Base-by-base conservation (phyloP, 2,888 invertebrate species). In the Drosophila acutilabella region DNA sequence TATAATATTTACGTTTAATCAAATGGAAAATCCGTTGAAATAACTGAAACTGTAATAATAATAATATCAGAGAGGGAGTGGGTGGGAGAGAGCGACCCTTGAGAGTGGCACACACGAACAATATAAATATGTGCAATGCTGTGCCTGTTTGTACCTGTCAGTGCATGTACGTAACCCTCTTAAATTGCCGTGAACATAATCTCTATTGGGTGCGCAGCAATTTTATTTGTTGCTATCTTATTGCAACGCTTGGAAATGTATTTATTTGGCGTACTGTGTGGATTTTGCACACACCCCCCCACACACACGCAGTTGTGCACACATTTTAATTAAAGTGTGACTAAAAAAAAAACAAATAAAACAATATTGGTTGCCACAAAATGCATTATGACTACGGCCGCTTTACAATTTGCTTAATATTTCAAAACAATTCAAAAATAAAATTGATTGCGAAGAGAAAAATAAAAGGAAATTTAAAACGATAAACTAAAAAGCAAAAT, bases 1-100 rank as follows among this genome's bases (percentile, higher is more conserved):
- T 69, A 50, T 81, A 80, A 90, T 90, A 90, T 90, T 90, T 90
- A 85, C 88, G 84, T 90, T 90, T 88, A 89, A 90, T 90, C 90
- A 90, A 90, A 88, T 85, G 90, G 84, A 90, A 90, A 90, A 90
- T 85, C 89, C 83, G 73, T 80, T 79, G 74, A 79, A 80, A 83
- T 81, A 80, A 81, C 80, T 74, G 80, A 59, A 82, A 79, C 70
- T 79, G 82, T 66, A 79, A 85, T 73, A 79, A 85, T 73, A 78
- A 82, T 71, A 84, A 75, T 72, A 69, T 60, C 50, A 42, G 56
- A 33, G 56, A 33, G 48, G 40, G 53, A 23, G 56, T 23, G 48
- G 30, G 36, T 41, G 16, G 42, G 45, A n/a, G 18, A 2, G 18
- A 18, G 18, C 14, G 36, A 48, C 54, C 61, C 61, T 57, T 52